These are phyloP conservation scores for Brachypodius melanocephalos DNA, from an alignment of 2,113 vertebrate genomes.

Conservation along the genomic window DNA sequence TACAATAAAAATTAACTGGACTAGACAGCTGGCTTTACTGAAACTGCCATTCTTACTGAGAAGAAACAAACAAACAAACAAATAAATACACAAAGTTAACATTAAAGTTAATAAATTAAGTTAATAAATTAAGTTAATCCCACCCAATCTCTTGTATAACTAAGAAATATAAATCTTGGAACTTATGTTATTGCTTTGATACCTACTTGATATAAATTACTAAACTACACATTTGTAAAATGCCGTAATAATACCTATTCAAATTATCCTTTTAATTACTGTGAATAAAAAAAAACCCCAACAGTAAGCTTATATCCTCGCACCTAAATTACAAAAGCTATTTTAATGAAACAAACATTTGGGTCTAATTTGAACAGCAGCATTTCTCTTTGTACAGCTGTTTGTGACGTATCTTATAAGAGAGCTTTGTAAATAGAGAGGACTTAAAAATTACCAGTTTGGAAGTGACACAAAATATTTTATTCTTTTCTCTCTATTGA, in stretches of 20 bases:
- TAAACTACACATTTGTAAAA: neutral
- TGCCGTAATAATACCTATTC: neutral
- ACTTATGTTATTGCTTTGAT: neutral
- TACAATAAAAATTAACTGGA: neutral
- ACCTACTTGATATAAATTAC: neutral
- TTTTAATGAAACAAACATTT: neutral
- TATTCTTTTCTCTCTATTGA: neutral
- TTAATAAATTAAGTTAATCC: neutral
- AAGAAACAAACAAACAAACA: neutral
- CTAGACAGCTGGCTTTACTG: neutral
- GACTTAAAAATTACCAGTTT: neutral
- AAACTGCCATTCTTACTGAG: neutral
- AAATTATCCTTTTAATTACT: neutral
- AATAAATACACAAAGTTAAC: neutral
- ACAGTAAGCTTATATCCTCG: neutral
- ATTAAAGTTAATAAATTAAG: neutral
- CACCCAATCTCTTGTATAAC: neutral
- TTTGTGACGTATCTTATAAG: neutral
- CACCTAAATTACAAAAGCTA: neutral
- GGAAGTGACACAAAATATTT: neutral
- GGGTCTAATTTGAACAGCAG: neutral
- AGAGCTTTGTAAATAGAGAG: neutral
- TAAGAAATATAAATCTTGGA: neutral
- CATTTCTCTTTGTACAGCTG: neutral
- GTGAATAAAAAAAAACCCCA: neutral